Evolutionary conservation across 2,797 vertebrate species (phyloP).

Genomic region (Todus mexicanus): DNA sequence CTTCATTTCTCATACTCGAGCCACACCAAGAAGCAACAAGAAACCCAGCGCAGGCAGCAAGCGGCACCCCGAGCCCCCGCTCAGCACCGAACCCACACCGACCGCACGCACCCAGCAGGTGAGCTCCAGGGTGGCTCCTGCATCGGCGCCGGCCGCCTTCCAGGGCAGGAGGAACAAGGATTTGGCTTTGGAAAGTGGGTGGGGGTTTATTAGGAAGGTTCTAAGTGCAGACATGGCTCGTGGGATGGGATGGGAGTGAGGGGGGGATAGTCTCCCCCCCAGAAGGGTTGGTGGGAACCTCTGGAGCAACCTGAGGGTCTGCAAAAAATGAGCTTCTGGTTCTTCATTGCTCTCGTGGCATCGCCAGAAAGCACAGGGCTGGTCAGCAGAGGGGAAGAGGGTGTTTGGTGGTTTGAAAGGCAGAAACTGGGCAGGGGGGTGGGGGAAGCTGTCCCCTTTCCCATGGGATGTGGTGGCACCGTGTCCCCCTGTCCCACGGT

Average conservation of each 20-base stretch:
- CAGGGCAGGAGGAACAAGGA: background rate
- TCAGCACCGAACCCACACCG: accelerated
- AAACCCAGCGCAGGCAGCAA: background rate
- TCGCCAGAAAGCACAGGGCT: accelerated
- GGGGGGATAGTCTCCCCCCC: background rate
- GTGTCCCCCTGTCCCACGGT: accelerated
- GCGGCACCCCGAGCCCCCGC: background rate
- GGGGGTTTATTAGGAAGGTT: background rate
- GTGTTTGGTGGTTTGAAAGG: background rate
- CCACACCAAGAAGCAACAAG: background rate
- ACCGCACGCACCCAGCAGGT: background rate
- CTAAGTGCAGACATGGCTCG: accelerated
- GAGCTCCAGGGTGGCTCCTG: background rate
- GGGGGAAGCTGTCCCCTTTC: background rate
- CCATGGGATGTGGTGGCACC: background rate
- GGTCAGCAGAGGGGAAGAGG: background rate
- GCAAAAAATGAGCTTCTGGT: background rate
- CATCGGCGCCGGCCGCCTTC: background rate
- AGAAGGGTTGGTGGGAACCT: accelerated
- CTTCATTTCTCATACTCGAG: background rate
- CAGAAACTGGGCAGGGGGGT: background rate
- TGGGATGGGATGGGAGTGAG: background rate
- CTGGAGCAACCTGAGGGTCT: accelerated
- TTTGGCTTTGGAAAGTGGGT: background rate
- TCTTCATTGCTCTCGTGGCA: accelerated